Base-by-base conservation (phyloP, 2,888 invertebrate genomes). In the Apodemia hepburni region DNA sequence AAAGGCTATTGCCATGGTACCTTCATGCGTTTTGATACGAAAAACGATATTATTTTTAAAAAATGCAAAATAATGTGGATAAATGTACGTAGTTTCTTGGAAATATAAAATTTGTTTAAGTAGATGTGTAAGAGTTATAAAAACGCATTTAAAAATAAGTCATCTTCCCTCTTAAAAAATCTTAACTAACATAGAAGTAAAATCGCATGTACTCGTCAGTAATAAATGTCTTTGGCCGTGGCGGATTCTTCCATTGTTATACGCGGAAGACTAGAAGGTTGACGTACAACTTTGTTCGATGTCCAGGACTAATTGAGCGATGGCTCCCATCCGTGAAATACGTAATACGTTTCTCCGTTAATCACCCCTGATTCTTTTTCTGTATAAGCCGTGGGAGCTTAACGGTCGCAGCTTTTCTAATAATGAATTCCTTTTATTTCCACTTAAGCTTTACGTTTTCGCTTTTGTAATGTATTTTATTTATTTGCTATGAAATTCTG, bases 191-290 rank as follows among this genome's bases (percentile, higher is more conserved):
- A 22, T 22, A 22, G 22, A 22, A 2, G 22, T 22, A 22, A 22
- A 22, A 22, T 22, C 22, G 2, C 22, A 22, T 22, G 22, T 22
- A 42, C 42, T 42, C 9, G 42, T 6, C 6, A 15, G 42, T 42
- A 7, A 42, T 15, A 42, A 38, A 47, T 45, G 35, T n/a, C 54
- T 59, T 64, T 59, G 59, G 57, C 54, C 61, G 27, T 42, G 59
- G 27, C 42, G 45, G 35, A 64, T 62, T 58, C 60, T 62, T 60
- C 60, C 17, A 65, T 65, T 65, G 60, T 62, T 62, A 58, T 27
- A 63, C 22, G 38, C 38, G 58, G 57, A 49, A 60, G 54, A 47
- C 12, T 18, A 15, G 33, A 12, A 35, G 33, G 51, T 61, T 35
- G 29, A 33, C 29, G 47, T 42, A n/a, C 33, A 61, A 33, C 33